These are phyloP conservation scores for Rhabditoides inermis DNA, from an alignment of 2,888 invertebrate species.

Conservation along the genomic window DNA sequence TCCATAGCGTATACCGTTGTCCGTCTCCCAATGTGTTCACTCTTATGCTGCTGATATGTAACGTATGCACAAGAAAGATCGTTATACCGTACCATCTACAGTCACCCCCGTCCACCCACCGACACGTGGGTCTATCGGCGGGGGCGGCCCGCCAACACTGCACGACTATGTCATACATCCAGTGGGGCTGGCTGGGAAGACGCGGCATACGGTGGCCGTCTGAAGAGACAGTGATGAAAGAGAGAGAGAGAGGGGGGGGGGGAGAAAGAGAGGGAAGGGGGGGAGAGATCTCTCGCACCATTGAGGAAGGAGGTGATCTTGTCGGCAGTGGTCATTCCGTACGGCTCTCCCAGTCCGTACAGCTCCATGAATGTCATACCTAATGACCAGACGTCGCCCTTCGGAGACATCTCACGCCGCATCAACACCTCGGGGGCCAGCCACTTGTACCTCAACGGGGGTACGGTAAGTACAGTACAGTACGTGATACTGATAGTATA, in stretches of 20 bases:
- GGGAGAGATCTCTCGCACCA: too few species aligned
- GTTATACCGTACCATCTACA: too few species aligned
- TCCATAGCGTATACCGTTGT: too few species aligned
- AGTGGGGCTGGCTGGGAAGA: constrained; percentile 15
- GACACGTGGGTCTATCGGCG: constrained; percentile 22
- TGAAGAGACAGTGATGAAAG: not conserved
- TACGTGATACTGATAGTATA: too few species aligned
- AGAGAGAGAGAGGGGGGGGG: too few species aligned
- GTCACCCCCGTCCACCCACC: constrained; percentile 12
- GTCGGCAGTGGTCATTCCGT: constrained; percentile 11
- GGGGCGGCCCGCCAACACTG: constrained; percentile 23
- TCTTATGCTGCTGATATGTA: too few species aligned
- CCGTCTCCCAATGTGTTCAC: too few species aligned
- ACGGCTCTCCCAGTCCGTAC: constrained; percentile 20
- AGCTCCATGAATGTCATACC: constrained; percentile 23
- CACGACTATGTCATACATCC: constrained; percentile 21
- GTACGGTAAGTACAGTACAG: too few species aligned
- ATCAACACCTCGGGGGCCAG: constrained; percentile 26
- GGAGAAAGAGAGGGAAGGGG: too few species aligned
- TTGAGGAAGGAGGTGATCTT: constrained; percentile 13
- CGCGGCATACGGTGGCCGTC: constrained; percentile 19
- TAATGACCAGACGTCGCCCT: constrained; percentile 32
- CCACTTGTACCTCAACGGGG: constrained; percentile 23
- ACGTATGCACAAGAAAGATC: too few species aligned
- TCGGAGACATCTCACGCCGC: constrained; percentile 16